A percentile compares a stretch with the other conserved stretches of the same genome.
These are phyloP conservation scores for Crotalus helleri DNA, from an alignment of 2,113 vertebrate species.

Conservation along the genomic window DNA sequence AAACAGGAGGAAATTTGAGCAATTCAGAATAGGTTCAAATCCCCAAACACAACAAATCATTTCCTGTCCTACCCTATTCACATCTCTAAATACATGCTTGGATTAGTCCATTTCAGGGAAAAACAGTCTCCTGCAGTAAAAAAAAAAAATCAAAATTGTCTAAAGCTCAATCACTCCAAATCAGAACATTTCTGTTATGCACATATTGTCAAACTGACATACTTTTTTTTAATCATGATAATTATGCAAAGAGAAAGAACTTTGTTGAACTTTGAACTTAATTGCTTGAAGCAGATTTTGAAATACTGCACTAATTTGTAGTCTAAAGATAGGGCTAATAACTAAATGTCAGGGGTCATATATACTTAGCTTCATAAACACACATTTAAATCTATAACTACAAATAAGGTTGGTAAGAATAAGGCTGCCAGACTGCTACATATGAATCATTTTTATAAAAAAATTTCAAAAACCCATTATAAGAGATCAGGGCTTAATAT, in stretches of 20 bases:
- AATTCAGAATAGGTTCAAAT: neutral
- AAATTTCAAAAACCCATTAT: conserved; percentile 19
- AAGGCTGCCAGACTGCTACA: conserved; percentile 53
- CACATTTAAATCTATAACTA: conserved; percentile 52
- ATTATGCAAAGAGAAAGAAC: conserved; percentile 24
- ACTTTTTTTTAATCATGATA: conserved; percentile 41
- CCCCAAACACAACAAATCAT: neutral
- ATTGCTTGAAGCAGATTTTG: conserved; percentile 58
- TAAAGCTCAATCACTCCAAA: too few relatives aligned
- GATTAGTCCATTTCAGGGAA: neutral
- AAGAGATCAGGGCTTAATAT: neutral
- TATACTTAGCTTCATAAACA: conserved; percentile 41
- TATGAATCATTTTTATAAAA: conserved; percentile 42
- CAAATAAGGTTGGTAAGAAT: conserved; percentile 51
- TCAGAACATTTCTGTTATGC: neutral
- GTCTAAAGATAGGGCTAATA: conserved; percentile 53
- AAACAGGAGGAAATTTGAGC: neutral
- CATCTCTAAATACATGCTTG: neutral
- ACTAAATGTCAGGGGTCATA: conserved; percentile 40
- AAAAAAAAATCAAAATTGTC: neutral
- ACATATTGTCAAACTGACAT: conserved; percentile 50
- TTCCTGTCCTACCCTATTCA: neutral
- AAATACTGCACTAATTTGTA: conserved; percentile 68
- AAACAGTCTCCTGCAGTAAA: neutral
- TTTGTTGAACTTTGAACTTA: conserved; percentile 46